Percentiles rank a stretch among this genome's conserved stretches.
Evolutionary conservation across 1,140 invertebrate genomes (phyloP).

Genomic region (Drosophila cardini): DNA sequence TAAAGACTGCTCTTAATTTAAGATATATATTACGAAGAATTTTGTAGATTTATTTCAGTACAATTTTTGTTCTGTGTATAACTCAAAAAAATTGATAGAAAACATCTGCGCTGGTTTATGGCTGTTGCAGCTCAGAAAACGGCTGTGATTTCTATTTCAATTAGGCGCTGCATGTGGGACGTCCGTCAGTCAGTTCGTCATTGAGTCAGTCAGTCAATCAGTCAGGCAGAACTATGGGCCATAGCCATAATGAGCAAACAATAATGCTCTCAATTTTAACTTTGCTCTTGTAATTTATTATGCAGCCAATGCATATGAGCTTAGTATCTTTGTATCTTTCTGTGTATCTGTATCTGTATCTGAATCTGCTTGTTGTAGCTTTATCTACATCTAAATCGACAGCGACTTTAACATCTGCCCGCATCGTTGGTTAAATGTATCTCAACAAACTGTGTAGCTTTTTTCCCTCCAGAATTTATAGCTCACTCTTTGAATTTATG

Average conservation of each 20-base stretch:
- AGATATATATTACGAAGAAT: no score
- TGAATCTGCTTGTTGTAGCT: constrained; percentile 23
- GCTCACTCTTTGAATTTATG: constrained; percentile 68
- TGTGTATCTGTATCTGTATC: constrained; percentile 18
- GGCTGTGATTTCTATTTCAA: constrained; percentile 73
- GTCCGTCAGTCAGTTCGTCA: constrained; percentile 9
- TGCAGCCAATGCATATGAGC: constrained; percentile 27
- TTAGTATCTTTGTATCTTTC: constrained; percentile 9
- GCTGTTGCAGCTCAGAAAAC: constrained; percentile 31
- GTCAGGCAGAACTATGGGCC: constrained; percentile 34
- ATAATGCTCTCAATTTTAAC: constrained; percentile 73
- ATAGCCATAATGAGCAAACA: constrained; percentile 72
- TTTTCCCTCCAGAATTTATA: constrained; percentile 60
- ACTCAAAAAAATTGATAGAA: constrained; percentile 71
- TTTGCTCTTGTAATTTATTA: constrained; percentile 39
- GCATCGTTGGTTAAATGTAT: constrained; percentile 64
- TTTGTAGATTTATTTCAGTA: no score
- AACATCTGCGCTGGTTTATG: constrained; percentile 62
- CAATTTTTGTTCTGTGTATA: constrained; percentile 8
- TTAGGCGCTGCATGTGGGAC: constrained; percentile 66
- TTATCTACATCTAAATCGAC: constrained; percentile 33
- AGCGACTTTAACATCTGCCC: constrained; percentile 43
- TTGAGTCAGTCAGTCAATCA: constrained; percentile 13
- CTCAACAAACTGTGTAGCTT: constrained; percentile 38
- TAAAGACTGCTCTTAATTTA: no score